Evolutionary conservation across 2,113 vertebrate genomes (phyloP).

Genomic region (Grammomys dolichurus): DNA sequence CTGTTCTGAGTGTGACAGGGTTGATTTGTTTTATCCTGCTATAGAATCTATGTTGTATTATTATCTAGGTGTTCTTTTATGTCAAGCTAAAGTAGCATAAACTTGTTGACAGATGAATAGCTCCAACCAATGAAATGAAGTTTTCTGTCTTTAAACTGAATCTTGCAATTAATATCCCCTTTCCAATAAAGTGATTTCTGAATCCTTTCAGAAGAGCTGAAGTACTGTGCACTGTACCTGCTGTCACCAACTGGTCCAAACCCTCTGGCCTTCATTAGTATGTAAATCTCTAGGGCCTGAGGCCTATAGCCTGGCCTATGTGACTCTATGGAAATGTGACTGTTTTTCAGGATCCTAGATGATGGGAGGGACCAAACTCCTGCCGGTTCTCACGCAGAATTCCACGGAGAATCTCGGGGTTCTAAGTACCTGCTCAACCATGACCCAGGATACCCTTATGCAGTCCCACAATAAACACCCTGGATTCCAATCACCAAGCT

Average conservation of each 20-base stretch:
- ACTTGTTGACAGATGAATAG: conserved; percentile 16
- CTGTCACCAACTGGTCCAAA: neutral
- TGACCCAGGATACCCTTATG: no score
- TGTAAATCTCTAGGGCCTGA: no score
- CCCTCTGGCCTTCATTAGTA: no score
- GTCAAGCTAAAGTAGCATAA: neutral
- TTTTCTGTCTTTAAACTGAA: neutral
- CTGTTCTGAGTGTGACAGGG: neutral
- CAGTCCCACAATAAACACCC: no score
- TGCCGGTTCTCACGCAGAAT: no score
- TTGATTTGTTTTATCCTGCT: neutral
- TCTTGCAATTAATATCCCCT: conserved; percentile 17
- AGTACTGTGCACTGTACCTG: neutral
- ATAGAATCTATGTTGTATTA: neutral
- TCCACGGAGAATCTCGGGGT: no score
- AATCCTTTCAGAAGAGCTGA: neutral
- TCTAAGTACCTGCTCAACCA: no score
- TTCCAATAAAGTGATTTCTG: neutral
- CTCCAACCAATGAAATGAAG: neutral
- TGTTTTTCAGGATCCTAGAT: no score
- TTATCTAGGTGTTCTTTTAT: neutral
- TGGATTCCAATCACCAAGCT: conserved; percentile 43
- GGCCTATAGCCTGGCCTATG: no score
- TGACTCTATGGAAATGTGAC: no score
- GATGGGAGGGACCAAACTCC: no score